These are phyloP conservation scores for Heteromurus nitidus DNA, from an alignment of 2,888 invertebrate genomes.

Conservation along the genomic window DNA sequence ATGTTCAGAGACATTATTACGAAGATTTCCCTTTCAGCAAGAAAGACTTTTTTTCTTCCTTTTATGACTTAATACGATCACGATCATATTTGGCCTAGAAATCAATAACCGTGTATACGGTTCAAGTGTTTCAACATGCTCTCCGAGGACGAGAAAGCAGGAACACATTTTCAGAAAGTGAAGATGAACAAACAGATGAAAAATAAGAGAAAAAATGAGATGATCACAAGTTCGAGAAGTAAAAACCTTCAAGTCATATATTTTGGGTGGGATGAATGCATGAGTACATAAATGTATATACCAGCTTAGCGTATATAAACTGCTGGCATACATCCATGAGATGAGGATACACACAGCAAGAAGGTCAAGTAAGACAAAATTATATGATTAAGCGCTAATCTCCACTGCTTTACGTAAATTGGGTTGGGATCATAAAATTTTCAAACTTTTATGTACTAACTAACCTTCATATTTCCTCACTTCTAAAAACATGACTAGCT, in stretches of 20 bases:
- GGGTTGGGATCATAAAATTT: constrained; percentile 22
- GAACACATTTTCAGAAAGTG: background rate
- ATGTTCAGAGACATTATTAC: background rate
- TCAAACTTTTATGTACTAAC: constrained; percentile 1
- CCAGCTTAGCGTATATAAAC: too few species aligned
- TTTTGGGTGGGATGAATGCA: background rate
- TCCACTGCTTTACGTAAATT: background rate
- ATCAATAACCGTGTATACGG: background rate
- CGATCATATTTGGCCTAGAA: background rate
- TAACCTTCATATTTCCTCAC: background rate
- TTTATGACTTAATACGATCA: constrained; percentile 18
- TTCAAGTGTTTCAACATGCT: background rate
- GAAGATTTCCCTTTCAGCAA: constrained; percentile 29
- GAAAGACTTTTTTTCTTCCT: background rate
- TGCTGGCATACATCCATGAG: too few species aligned
- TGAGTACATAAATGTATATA: too few species aligned
- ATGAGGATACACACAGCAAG: background rate
- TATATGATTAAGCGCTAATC: background rate
- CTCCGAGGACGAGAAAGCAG: background rate
- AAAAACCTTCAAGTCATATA: constrained; percentile 7
- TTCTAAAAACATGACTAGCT: too few species aligned
- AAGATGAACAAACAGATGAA: constrained; percentile 14
- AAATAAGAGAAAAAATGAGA: constrained; percentile 7
- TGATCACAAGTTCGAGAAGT: background rate
- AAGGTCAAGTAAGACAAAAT: constrained; percentile 8